A percentile compares a stretch with the other conserved stretches of the same genome.
Conservation (phyloP, 2,888 invertebrate genomes). For the Epirrhoe tristata region DNA sequence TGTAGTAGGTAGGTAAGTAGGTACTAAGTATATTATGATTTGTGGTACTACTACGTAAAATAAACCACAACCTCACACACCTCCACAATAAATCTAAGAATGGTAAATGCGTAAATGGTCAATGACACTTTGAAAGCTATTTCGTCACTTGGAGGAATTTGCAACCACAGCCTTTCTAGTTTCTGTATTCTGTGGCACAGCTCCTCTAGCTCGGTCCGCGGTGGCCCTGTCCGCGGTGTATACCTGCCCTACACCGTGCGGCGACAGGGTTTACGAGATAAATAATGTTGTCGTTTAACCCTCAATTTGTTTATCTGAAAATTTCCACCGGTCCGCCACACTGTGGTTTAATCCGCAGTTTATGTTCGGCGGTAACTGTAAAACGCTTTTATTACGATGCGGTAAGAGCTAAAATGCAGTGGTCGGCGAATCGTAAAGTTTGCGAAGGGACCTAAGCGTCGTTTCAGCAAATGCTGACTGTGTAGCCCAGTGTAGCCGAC, state of each 20-base stretch:
- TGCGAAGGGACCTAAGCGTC: slow-evolving; percentile 6
- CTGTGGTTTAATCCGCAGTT: slow-evolving; percentile 42
- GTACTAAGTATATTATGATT: no score
- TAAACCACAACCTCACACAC: no score
- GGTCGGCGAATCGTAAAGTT: slow-evolving; percentile 30
- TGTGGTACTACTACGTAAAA: no score
- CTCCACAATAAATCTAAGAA: no score
- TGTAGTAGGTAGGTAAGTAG: no score
- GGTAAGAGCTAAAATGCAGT: slow-evolving; percentile 42
- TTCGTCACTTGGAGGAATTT: no score
- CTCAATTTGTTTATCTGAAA: slow-evolving; percentile 58
- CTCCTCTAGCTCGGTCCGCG: background rate
- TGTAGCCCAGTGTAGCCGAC: slow-evolving; percentile 9
- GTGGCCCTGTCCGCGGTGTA: slow-evolving; percentile 9
- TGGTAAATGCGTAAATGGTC: no score
- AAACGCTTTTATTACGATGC: slow-evolving; percentile 44
- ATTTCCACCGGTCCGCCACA: slow-evolving; percentile 36
- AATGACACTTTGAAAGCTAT: no score
- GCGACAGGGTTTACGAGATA: slow-evolving; percentile 57
- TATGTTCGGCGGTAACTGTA: slow-evolving; percentile 37
- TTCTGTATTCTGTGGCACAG: background rate
- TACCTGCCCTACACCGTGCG: slow-evolving; percentile 45
- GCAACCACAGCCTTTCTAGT: background rate
- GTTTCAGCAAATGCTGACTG: slow-evolving; percentile 22
- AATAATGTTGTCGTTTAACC: slow-evolving; percentile 58